Percentiles rank a stretch among this genome's conserved stretches.
Evolutionary conservation across 2,888 invertebrate species (phyloP).

Genomic region (Cryptus armator): DNA sequence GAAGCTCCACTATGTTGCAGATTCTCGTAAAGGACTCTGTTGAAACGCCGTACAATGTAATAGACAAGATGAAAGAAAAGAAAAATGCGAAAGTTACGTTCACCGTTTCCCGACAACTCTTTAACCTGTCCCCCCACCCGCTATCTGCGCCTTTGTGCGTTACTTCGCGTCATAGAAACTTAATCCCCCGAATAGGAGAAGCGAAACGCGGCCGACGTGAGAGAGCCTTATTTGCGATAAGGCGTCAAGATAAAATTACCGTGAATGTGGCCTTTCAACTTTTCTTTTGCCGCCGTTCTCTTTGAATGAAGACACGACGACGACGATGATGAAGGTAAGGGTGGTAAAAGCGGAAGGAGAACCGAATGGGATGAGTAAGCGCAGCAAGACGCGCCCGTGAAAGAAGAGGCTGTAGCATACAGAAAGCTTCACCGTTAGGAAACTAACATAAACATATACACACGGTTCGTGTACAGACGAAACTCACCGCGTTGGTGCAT

Average conservation of each 20-base stretch:
- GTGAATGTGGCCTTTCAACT: constrained; percentile 63
- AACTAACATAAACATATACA: constrained; percentile 49
- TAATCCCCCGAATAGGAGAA: constrained; percentile 69
- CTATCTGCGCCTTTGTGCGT: background rate
- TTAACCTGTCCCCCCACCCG: background rate
- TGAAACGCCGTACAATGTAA: too few relatives aligned
- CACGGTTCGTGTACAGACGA: background rate
- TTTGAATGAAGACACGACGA: constrained; percentile 45
- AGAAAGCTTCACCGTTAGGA: constrained; percentile 51
- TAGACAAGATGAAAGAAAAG: background rate
- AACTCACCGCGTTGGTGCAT: background rate
- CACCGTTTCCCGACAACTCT: constrained; percentile 24
- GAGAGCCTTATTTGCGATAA: constrained; percentile 65
- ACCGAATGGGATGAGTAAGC: constrained; percentile 28
- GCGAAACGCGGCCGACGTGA: constrained; percentile 44
- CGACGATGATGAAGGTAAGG: constrained; percentile 23
- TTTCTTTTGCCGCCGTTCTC: constrained; percentile 42
- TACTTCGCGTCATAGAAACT: constrained; percentile 50
- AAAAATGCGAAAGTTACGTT: constrained; percentile 15
- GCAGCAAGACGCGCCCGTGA: constrained; percentile 32
- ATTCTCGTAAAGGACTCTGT: too few relatives aligned
- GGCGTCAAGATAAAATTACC: constrained; percentile 71
- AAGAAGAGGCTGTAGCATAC: constrained; percentile 55
- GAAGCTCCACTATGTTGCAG: too few relatives aligned
- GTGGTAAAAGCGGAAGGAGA: constrained; percentile 32